A percentile compares a stretch with the other conserved stretches of the same genome.
These are phyloP conservation scores for Caenorhabditis doughertyi DNA, from an alignment of 2,888 invertebrate species.

Conservation along the genomic window DNA sequence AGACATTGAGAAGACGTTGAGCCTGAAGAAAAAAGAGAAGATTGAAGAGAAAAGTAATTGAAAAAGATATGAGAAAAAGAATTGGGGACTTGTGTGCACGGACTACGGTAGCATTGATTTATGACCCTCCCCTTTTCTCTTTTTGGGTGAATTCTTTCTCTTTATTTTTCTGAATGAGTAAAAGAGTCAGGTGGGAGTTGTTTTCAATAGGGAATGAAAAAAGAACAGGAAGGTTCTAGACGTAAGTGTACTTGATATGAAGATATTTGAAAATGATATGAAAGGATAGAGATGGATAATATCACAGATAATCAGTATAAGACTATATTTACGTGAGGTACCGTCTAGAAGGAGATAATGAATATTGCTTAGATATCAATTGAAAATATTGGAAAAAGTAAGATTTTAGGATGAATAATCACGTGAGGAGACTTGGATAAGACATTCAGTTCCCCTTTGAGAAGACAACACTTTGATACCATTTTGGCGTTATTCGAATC, in stretches of 20 bases:
- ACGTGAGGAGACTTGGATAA: too few relatives aligned
- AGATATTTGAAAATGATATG: not conserved
- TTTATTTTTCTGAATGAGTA: slow-evolving; percentile 10
- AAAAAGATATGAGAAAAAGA: slow-evolving; percentile 30
- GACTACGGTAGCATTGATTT: slow-evolving; percentile 38
- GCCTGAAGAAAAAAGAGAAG: slow-evolving; percentile 7
- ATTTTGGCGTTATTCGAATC: too few relatives aligned
- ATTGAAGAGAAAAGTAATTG: slow-evolving; percentile 24
- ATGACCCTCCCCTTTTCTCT: slow-evolving; percentile 4
- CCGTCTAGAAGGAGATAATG: too few relatives aligned
- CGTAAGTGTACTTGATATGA: not conserved
- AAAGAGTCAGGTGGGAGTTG: not conserved
- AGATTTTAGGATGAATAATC: too few relatives aligned
- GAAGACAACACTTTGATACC: too few relatives aligned
- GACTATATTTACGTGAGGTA: slow-evolving; percentile 4
- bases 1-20: slow-evolving; percentile 26
- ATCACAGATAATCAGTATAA: slow-evolving; percentile 3
- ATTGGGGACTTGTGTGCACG: not conserved
- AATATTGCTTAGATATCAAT: too few relatives aligned
- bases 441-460: too few relatives aligned
- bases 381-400: too few relatives aligned
- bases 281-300: not conserved
- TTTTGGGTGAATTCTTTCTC: not conserved
- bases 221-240: not conserved
- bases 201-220: not conserved